phyloP scores from a whole-genome alignment of 2,888 invertebrate genomes.

The Apodemia duryi region DNA sequence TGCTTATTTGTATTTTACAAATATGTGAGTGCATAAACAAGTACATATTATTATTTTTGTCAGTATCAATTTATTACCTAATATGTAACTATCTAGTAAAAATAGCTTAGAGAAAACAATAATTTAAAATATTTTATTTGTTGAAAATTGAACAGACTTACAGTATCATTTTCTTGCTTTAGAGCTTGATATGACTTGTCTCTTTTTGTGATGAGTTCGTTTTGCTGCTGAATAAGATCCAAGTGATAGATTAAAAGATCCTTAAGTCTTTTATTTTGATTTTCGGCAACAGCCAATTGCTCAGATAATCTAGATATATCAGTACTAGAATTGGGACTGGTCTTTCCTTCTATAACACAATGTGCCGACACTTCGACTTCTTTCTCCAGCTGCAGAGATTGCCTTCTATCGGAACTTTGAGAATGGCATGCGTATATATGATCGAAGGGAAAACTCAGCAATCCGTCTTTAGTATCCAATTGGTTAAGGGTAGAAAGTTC shows the following conservation, averaged over 20 bases:
- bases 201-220: slow-evolving; percentile 88
- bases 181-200: slow-evolving; percentile 87
- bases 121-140: too few species aligned
- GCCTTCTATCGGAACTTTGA: slow-evolving; percentile 52
- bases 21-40: too few species aligned
- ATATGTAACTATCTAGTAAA: too few species aligned
- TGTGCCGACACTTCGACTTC: slow-evolving; percentile 60
- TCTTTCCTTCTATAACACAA: slow-evolving; percentile 49
- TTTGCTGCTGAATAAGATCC: slow-evolving; percentile 94
- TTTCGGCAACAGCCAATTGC: slow-evolving; percentile 56
- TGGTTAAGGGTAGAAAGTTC: slow-evolving; percentile 60
- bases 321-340: slow-evolving; percentile 37
- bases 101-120: too few species aligned
- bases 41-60: too few species aligned
- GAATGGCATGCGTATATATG: slow-evolving; percentile 85
- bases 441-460: slow-evolving; percentile 83
- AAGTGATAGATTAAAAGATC: slow-evolving; percentile 90
- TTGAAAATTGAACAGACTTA: slow-evolving; percentile 57
- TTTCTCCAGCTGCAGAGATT: slow-evolving; percentile 54
- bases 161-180: slow-evolving; percentile 88
- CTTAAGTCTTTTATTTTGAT: slow-evolving; percentile 85
- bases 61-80: too few species aligned
- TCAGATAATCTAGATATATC: slow-evolving; percentile 47
- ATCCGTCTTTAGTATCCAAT: slow-evolving; percentile 72
- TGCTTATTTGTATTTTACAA: too few species aligned